Evolutionary conservation across 1,140 invertebrate genomes (phyloP), one percentile per base, ranked within the genome.

Genomic region (Aphidius gifuensis): DNA sequence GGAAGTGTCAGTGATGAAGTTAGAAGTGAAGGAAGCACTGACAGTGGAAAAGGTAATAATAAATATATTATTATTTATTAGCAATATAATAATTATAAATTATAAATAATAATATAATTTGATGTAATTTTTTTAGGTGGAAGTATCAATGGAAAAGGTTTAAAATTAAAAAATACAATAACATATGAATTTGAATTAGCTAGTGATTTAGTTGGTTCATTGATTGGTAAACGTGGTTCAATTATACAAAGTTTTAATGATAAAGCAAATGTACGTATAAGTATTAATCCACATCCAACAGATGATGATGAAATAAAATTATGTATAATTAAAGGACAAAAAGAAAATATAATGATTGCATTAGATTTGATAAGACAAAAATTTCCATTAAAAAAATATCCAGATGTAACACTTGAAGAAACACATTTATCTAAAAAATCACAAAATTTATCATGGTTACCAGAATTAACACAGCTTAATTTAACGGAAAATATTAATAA

Each of bases 401-500:
- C 92, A 0, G 84, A 88, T 69, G 81, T 96, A 42, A 90, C 90
- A 23, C 83, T 95, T 71, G 88, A 92, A 71, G 88, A 90, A 74
- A 85, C 94, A 50, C 85, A 87, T 44, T 81, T 86, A 65, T 23
- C 53, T 9, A 69, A 66, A 45, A 21, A 65, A 5, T 66, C 59
- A 5, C 66, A 76, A 6, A 65, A 74, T 23, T 65, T 74, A 5
- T 50, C 69, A 1, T 72, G 69, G 64, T 9, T 73, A 0, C 47
- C 72, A 6, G 66, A 72, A 47, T 53, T 77, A 21, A 82, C 86
- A 69, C 80, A 94, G 86, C 82, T 97, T 61, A 88, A 88, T 70
- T 80, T 98, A 53, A 87, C 96, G 61, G 92, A 92, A 73, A 92
- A 91, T 50, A 89, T 97, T n/a, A 93, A 92, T 72, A 94, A 96